Evolutionary conservation across 2,888 invertebrate genomes (phyloP).

Genomic region (Ypsolopha sequella): DNA sequence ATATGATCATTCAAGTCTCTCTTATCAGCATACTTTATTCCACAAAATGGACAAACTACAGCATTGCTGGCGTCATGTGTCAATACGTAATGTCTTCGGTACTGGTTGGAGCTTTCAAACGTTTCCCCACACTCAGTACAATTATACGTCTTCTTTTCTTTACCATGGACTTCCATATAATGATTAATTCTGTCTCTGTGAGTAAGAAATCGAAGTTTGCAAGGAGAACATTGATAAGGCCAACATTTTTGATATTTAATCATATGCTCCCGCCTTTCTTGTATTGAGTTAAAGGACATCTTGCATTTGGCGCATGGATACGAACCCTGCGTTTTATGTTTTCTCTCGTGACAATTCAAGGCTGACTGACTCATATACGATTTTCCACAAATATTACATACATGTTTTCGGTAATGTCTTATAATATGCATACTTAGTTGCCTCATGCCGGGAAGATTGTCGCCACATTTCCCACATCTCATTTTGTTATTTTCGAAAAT

Average conservation of each 20-base stretch:
- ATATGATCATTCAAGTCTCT: too few species aligned
- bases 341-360: neutral
- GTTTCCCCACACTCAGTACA: too few species aligned
- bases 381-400: slow-evolving; percentile 8
- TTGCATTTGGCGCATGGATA: neutral
- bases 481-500: slow-evolving; percentile 33
- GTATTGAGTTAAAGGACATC: neutral
- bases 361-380: neutral
- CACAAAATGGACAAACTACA: too few species aligned
- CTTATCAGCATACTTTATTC: too few species aligned
- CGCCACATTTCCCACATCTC: slow-evolving; percentile 47
- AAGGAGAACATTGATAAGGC: slow-evolving; percentile 8
- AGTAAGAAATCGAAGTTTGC: too few species aligned
- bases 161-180: too few species aligned
- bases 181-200: too few species aligned
- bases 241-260: slow-evolving; percentile 1
- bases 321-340: neutral
- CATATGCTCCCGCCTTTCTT: slow-evolving; percentile 1
- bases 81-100: too few species aligned
- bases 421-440: slow-evolving; percentile 5
- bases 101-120: too few species aligned
- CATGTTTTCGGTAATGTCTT: slow-evolving; percentile 3
- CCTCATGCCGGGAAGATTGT: neutral
- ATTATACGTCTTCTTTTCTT: too few species aligned
- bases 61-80: too few species aligned